A percentile compares a stretch with the other conserved stretches of the same genome.
These are phyloP conservation scores for Callopanchax toddi DNA, from an alignment of 2,113 vertebrate species.

Conservation along the genomic window DNA sequence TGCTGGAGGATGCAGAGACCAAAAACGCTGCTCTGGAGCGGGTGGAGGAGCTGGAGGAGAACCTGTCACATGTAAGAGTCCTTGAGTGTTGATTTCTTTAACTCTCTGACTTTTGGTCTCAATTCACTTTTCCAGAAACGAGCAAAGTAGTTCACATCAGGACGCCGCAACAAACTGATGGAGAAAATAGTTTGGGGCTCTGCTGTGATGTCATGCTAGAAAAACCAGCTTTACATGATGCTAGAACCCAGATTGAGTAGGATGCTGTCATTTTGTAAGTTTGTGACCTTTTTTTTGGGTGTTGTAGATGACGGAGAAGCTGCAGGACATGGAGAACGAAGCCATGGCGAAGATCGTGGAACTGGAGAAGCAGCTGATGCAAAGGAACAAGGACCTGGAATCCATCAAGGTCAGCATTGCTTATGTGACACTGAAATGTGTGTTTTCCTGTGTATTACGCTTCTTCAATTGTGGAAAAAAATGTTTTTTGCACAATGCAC, in stretches of 20 bases:
- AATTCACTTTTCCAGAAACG: too few species aligned
- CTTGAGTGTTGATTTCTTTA: not conserved
- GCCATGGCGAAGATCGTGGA: slow-evolving; percentile 96
- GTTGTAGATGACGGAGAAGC: slow-evolving; percentile 88
- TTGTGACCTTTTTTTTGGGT: slow-evolving; percentile 18
- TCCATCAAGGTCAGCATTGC: slow-evolving; percentile 82
- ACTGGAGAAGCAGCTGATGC: slow-evolving; percentile 93
- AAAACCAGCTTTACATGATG: not conserved
- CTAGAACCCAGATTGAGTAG: not conserved
- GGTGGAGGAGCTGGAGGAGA: slow-evolving; percentile 97
- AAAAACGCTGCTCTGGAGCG: slow-evolving; percentile 97
- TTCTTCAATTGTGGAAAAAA: not conserved
- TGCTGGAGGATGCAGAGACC: slow-evolving; percentile 95
- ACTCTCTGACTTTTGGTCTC: not conserved
- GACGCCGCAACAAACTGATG: too few species aligned
- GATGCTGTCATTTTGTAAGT: slow-evolving; percentile 22
- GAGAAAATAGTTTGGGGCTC: too few species aligned
- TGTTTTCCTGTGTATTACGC: not conserved
- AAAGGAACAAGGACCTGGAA: slow-evolving; percentile 92
- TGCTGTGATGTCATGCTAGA: too few species aligned
- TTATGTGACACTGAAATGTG: not conserved
- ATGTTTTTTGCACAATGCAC: too few species aligned
- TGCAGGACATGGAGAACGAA: slow-evolving; percentile 95
- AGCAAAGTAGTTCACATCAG: not conserved
- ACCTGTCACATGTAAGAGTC: slow-evolving; percentile 89